phyloP scores from a whole-genome alignment of 2,113 vertebrate species.

The Mormyrus lacerda region DNA sequence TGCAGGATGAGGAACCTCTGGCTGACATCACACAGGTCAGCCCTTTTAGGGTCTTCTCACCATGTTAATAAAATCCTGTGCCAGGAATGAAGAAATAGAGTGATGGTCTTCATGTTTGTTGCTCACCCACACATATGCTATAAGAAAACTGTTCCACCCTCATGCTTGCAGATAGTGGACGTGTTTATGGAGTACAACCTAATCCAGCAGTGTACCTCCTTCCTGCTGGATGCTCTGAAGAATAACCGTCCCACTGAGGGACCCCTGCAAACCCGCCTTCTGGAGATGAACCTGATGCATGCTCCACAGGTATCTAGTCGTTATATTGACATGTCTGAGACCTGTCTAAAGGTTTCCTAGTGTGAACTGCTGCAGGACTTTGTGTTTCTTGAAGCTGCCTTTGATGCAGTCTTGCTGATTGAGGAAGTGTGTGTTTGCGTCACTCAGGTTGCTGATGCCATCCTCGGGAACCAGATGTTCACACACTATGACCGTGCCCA shows the following conservation, averaged over 20 bases:
- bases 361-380: not conserved
- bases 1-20: constrained; percentile 97
- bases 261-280: constrained; percentile 87
- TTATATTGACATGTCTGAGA: not conserved
- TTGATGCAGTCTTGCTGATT: not conserved
- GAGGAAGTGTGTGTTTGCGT: not conserved
- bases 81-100: not conserved
- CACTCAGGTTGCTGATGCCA: constrained; percentile 89
- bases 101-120: not conserved
- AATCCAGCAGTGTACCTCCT: constrained; percentile 98
- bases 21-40: constrained; percentile 96
- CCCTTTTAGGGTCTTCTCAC: not conserved
- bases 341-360: not conserved
- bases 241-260: constrained; percentile 96
- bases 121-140: not conserved
- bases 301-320: constrained; percentile 78
- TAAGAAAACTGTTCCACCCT: not conserved
- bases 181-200: constrained; percentile 99
- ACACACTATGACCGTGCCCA: constrained; percentile 96
- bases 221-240: constrained; percentile 91
- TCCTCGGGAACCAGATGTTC: constrained; percentile 98
- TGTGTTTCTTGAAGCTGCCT: not conserved
- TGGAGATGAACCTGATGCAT: constrained; percentile 98
- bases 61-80: not conserved
- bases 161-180: constrained; percentile 79